phyloP scores from a whole-genome alignment of 2,888 invertebrate genomes.

The Morpho achilles region DNA sequence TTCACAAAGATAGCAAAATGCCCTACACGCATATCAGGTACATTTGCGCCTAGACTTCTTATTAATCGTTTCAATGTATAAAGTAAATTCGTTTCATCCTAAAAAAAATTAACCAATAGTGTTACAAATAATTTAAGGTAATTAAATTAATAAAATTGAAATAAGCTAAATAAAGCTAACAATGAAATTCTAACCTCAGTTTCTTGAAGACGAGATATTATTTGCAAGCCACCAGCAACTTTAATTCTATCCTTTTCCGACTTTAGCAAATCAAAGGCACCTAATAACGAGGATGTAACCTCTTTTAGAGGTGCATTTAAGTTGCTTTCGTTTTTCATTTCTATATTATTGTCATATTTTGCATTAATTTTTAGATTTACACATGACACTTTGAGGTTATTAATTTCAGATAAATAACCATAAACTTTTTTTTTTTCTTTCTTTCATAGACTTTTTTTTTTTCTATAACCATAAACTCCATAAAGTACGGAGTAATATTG shows the following conservation, averaged over 20 bases:
- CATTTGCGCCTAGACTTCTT: slow-evolving; percentile 85
- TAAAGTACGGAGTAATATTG: no score
- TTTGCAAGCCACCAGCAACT: slow-evolving; percentile 61
- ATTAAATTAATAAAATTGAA: background rate
- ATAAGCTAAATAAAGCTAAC: background rate
- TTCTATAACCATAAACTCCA: no score
- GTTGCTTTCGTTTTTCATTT: slow-evolving; percentile 53
- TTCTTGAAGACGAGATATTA: slow-evolving; percentile 56
- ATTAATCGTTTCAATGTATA: slow-evolving; percentile 85
- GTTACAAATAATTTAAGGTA: background rate
- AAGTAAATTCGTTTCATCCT: slow-evolving; percentile 81
- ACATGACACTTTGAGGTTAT: no score
- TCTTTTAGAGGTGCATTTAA: slow-evolving; percentile 37
- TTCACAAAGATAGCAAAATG: slow-evolving; percentile 84
- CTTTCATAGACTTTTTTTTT: no score
- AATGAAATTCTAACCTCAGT: slow-evolving; percentile 53
- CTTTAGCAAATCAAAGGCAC: slow-evolving; percentile 64
- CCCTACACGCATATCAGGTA: slow-evolving; percentile 81
- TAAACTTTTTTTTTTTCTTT: no score
- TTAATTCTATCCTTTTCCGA: slow-evolving; percentile 56
- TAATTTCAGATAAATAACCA: no score
- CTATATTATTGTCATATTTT: background rate
- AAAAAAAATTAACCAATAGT: slow-evolving; percentile 27
- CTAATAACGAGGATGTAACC: slow-evolving; percentile 59
- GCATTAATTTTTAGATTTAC: background rate